These are phyloP conservation scores for Esox masquinongy DNA, from an alignment of 2,797 vertebrate genomes.

Conservation along the genomic window DNA sequence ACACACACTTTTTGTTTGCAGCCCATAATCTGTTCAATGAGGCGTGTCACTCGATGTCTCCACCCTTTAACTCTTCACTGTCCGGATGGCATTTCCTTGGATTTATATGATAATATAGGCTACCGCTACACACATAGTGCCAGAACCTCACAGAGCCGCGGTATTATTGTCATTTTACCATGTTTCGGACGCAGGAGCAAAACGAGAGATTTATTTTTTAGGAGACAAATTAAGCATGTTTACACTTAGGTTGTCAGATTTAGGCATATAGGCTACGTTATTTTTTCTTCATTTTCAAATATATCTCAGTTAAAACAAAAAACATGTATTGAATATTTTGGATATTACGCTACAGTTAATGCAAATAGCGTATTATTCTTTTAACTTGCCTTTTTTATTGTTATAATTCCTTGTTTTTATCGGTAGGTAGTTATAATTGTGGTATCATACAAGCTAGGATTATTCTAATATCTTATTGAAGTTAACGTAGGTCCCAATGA, in stretches of 20 bases:
- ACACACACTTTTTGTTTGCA: slow-evolving; percentile 99
- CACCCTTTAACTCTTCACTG: slow-evolving; percentile 95
- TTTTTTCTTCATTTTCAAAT: no score
- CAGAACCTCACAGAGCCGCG: slow-evolving; percentile 7
- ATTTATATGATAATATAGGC: slow-evolving; percentile 46
- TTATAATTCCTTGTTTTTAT: not conserved
- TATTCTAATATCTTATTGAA: not conserved
- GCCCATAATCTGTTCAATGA: slow-evolving; percentile 99
- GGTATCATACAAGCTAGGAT: not conserved
- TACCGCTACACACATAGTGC: slow-evolving; percentile 18
- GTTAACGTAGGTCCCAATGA: not conserved
- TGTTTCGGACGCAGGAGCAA: slow-evolving; percentile 18
- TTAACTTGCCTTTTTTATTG: not conserved
- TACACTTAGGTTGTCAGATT: not conserved
- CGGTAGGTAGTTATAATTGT: not conserved
- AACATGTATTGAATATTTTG: no score
- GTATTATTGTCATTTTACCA: slow-evolving; percentile 5
- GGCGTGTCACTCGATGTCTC: slow-evolving; percentile 94
- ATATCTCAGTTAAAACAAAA: no score
- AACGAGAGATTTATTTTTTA: slow-evolving; percentile 3
- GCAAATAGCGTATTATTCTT: slow-evolving; percentile 2
- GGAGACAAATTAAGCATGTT: not conserved
- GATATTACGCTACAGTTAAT: no score
- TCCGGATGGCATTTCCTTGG: slow-evolving; percentile 65
- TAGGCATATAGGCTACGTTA: not conserved